Percentiles rank a stretch among this genome's conserved stretches.
Evolutionary conservation across 2,113 vertebrate genomes (phyloP).

Genomic region (Isichthys henryi): DNA sequence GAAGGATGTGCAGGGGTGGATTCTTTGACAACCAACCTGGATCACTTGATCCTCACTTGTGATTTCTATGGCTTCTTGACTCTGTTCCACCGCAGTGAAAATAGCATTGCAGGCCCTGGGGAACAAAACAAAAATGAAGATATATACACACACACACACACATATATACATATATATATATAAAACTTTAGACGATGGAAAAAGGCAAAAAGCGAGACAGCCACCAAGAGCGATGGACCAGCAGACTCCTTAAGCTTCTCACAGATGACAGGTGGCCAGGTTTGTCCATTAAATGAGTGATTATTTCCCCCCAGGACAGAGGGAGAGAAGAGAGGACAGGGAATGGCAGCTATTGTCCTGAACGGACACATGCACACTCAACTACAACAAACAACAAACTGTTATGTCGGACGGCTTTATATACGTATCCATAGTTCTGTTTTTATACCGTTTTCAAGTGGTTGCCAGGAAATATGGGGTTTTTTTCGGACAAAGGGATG

Average conservation of each 20-base stretch:
- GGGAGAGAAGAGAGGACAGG: neutral
- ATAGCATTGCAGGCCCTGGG: slow-evolving; percentile 87
- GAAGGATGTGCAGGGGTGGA: neutral
- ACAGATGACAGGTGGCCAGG: neutral
- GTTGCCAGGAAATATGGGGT: neutral
- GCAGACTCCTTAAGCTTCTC: neutral
- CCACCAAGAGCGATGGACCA: neutral
- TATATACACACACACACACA: too few relatives aligned
- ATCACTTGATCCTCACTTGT: slow-evolving; percentile 91
- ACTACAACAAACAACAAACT: neutral
- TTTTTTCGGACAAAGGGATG: neutral
- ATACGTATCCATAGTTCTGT: neutral
- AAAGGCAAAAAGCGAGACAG: neutral
- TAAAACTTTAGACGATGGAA: neutral
- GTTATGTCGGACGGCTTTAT: neutral
- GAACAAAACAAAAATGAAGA: neutral
- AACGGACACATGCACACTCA: neutral
- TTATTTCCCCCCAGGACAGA: neutral
- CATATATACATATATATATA: too few relatives aligned
- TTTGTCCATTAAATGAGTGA: neutral
- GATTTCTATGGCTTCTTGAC: slow-evolving; percentile 96
- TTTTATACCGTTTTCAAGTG: neutral
- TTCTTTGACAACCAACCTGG: slow-evolving; percentile 69
- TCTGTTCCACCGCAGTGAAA: slow-evolving; percentile 92
- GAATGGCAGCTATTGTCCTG: neutral